Base-by-base conservation (phyloP, 2,888 invertebrate genomes). In the Isoperla grammatica region DNA sequence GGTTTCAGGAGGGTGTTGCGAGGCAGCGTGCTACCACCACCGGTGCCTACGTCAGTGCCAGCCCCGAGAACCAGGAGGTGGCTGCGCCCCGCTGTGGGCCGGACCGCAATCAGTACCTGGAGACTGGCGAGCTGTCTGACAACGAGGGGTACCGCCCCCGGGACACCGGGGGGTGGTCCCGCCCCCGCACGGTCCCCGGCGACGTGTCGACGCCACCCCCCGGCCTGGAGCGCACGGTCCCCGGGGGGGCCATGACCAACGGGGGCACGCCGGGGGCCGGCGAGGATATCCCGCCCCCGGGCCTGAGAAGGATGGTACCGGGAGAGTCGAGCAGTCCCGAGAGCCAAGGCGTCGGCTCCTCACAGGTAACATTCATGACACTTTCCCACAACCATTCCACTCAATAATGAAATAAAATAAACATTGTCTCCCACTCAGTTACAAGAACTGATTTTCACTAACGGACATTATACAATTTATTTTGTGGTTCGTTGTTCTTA, bases 91-190 rank as follows among this genome's bases (percentile, higher is more conserved):
- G 64, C 53, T 63, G 59, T 56, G 61, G 66, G 57, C 49, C 66
- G 70, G 88, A 88, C 67, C 78, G 88, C 60, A 87, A 88, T 71
- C 85, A 88, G 71, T 88, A 88, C 71, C 74, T 88, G 61, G 87
- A 88, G 74, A 88, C 88, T 1, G 87, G 87, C 15, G 87, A 87
- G 68, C 73, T 88, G 2, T 58, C 46, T 9, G 59, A 55, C 35
- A 60, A 63, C 37, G 61, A 62, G 9, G 49, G 48, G 19, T 39
- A 17, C 17, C 35, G 13, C 29, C 35, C 13, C 2, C 29, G 6
- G 8, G 29, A 17, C 11, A 6, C 9, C 22, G 12, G 53, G 19
- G 11, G 42, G 20, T 42, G 42, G 42, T 20, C 49, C 19, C 82
- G 81, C 1, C 71, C 82, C 8, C 29, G 8, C 39, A n/a, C 40